These are phyloP conservation scores for Diarsia dahlii DNA, from an alignment of 2,888 invertebrate genomes.

Conservation along the genomic window DNA sequence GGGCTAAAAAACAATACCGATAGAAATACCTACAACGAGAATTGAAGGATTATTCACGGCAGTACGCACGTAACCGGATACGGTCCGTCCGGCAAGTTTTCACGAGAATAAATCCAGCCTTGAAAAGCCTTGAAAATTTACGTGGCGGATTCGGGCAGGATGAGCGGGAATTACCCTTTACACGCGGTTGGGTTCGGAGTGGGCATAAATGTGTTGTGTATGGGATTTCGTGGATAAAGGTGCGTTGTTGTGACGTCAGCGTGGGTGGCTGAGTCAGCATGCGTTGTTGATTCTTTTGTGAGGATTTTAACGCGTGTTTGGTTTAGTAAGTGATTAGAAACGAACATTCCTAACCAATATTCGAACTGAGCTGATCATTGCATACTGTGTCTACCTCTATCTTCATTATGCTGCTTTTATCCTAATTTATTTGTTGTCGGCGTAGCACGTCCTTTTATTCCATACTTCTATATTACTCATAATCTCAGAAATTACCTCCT, in stretches of 20 bases:
- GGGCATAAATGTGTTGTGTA: conserved; percentile 30
- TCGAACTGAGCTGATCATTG: not conserved
- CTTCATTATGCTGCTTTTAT: too few species aligned
- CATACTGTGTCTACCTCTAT: not conserved
- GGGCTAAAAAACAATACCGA: not conserved
- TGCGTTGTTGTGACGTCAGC: conserved; percentile 44
- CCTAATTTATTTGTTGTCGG: too few species aligned
- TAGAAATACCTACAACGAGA: conserved; percentile 5
- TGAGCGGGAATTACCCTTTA: conserved; percentile 48
- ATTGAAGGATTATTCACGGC: conserved; percentile 26
- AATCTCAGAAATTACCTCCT: too few species aligned
- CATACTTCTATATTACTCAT: too few species aligned
- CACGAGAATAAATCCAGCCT: conserved; percentile 34
- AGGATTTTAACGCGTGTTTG: not conserved
- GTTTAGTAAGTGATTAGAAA: not conserved
- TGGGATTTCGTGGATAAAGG: conserved; percentile 32
- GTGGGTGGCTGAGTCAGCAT: conserved; percentile 24
- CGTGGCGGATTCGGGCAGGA: conserved; percentile 29
- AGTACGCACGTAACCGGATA: conserved; percentile 17
- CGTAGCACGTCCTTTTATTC: too few species aligned
- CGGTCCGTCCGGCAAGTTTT: conserved; percentile 11
- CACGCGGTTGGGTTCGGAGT: conserved; percentile 15
- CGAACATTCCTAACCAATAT: not conserved
- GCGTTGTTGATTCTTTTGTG: conserved; percentile 23
- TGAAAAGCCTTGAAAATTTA: conserved; percentile 48